Percentiles rank a stretch among this genome's conserved stretches.
Conservation (phyloP, 1,140 invertebrate species). For the Drosophila baimaii region DNA sequence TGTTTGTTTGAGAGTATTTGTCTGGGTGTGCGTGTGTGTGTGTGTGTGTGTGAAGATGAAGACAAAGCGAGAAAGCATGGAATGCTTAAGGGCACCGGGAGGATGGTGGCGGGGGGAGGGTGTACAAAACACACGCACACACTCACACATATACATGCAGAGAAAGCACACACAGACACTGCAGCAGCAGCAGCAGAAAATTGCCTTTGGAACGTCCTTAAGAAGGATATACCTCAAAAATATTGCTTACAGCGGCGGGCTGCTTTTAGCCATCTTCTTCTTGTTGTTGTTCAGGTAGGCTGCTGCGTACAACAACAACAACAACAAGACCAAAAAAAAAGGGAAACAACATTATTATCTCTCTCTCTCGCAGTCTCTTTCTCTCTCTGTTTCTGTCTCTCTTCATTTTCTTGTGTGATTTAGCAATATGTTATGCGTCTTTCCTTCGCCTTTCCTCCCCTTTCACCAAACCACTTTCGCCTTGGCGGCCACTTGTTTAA, state of each 20-base stretch:
- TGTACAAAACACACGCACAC: slow-evolving; percentile 29
- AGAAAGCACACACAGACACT: slow-evolving; percentile 30
- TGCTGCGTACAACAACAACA: neutral
- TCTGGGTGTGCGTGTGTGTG: neutral
- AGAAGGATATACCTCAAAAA: slow-evolving; percentile 81
- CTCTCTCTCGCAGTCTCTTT: neutral
- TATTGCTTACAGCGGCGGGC: slow-evolving; percentile 62
- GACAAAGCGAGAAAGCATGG: slow-evolving; percentile 34
- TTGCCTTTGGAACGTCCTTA: slow-evolving; percentile 84
- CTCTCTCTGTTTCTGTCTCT: neutral
- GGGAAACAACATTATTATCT: slow-evolving; percentile 15
- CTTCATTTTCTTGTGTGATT: slow-evolving; percentile 12
- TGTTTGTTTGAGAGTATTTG: slow-evolving; percentile 9
- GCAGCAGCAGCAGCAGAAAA: slow-evolving; percentile 51
- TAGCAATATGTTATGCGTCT: slow-evolving; percentile 60
- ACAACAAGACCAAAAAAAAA: slow-evolving; percentile 10
- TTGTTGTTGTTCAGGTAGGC: slow-evolving; percentile 43
- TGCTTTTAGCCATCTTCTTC: slow-evolving; percentile 26
- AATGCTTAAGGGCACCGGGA: slow-evolving; percentile 26
- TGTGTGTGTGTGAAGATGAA: slow-evolving; percentile 28
- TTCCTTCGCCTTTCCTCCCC: slow-evolving; percentile 12
- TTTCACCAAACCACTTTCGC: slow-evolving; percentile 9
- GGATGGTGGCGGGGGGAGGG: neutral
- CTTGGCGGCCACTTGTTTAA: slow-evolving; percentile 50
- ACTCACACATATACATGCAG: slow-evolving; percentile 15